Evolutionary conservation across 2,113 vertebrate genomes (phyloP), one percentile per base, ranked within the genome.

Genomic region (Phoxinus phoxinus): DNA sequence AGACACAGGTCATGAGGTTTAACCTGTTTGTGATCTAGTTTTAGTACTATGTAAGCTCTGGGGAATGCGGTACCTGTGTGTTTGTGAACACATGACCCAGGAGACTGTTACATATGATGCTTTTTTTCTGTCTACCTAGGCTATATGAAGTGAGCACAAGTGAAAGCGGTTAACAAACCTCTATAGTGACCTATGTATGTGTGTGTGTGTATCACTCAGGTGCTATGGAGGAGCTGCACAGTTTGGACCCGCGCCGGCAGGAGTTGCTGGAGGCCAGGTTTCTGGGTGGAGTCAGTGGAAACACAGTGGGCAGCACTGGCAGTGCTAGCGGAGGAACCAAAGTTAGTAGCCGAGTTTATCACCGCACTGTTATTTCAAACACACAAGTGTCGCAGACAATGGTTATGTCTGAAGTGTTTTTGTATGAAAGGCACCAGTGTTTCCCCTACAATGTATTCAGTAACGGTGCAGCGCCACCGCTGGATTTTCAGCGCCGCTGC

Each of bases 161-260:
- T 10, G 46, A 25, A 46, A 73, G 71, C 37, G 0, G 12, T 51
- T 75, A 27, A 23, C 67, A 71, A 37, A 21, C 25, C 5, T 53
- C 25, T 11, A 10, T 25, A 76, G 3, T 76, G 74, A 76, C 74
- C 3, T 23, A 37, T n/a, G 23, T 37, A 1, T 69, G 32, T 51
- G 46, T 51, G 25, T 58, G 17, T 84, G n/a, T 88, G n/a, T 87
- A 11, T 77, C 13, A 48, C 82, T 44, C 91, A 99, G 98, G 97
- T 95, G 96, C 95, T 93, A 99, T 99, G 98, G 98, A 99, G 95
- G 98, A 99, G 91, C 97, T 99, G 95, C 96, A 99, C 92, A 99
- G 98, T 94, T 95, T 99, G 95, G 98, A 99, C 94, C 98, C 98
- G 93, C 96, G 98, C 93, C 96, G 98, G 91, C 98, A 99, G 93